phyloP scores from a whole-genome alignment of 2,797 vertebrate species.

The Remorina albescens region DNA sequence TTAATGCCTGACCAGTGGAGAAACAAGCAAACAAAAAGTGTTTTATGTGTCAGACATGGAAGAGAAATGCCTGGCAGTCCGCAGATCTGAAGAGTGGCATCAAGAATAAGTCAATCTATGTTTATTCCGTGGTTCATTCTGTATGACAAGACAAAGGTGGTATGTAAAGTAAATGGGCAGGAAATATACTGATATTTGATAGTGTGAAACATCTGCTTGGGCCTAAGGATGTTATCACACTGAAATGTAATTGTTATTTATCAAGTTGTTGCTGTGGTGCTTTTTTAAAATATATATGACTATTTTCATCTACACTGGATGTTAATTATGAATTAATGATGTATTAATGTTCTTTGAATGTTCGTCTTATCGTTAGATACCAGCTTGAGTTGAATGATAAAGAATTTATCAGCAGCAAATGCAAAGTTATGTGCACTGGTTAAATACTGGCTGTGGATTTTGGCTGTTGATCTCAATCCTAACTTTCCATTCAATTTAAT shows the following conservation, averaged over 20 bases:
- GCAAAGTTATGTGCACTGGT: neutral
- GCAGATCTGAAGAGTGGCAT: neutral
- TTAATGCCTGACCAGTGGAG: neutral
- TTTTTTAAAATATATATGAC: no score
- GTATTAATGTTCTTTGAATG: no score
- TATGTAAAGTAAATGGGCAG: no score
- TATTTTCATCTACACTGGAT: no score
- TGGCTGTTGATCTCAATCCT: neutral
- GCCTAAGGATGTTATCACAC: no score
- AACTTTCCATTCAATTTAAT: no score
- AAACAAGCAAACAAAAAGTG: constrained; percentile 1
- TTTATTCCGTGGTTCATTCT: neutral
- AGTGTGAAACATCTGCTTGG: no score
- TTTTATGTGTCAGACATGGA: constrained; percentile 4
- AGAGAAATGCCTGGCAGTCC: neutral
- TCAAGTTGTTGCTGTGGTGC: no score
- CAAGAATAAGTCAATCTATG: neutral
- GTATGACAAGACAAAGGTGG: neutral
- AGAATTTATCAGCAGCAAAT: neutral
- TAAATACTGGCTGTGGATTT: neutral
- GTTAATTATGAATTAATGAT: no score
- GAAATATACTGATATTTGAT: no score
- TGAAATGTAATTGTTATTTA: no score
- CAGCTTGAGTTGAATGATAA: neutral
- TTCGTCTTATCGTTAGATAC: no score